Percentiles rank a stretch among this genome's conserved stretches.
These are phyloP conservation scores for Thomomys bottae DNA, from an alignment of 2,113 vertebrate genomes.

Conservation along the genomic window DNA sequence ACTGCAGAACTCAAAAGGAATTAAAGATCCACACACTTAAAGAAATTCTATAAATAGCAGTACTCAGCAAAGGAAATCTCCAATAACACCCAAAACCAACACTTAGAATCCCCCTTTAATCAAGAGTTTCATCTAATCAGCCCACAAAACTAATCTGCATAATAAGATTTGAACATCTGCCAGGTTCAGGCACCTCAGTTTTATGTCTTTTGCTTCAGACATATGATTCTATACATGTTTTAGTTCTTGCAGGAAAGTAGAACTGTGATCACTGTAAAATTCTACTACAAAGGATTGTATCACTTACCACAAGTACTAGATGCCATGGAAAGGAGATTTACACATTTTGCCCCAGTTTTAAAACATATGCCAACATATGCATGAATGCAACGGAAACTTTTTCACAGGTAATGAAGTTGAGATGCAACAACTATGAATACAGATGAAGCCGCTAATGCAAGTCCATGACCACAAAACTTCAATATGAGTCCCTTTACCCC, in stretches of 20 bases:
- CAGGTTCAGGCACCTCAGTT: constrained; percentile 64
- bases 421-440: not conserved
- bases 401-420: constrained; percentile 10
- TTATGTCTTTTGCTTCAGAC: constrained; percentile 25
- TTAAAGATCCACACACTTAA: constrained; percentile 73
- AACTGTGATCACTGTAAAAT: not conserved
- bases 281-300: not conserved
- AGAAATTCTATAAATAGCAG: constrained; percentile 84
- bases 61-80: constrained; percentile 81
- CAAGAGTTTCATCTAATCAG: constrained; percentile 82
- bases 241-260: not conserved
- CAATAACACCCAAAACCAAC: constrained; percentile 73
- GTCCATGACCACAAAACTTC: not conserved
- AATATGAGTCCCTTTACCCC: not conserved
- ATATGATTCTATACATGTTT: not conserved
- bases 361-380: not conserved
- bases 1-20: constrained; percentile 84
- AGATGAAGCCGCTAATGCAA: not conserved
- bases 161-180: constrained; percentile 79
- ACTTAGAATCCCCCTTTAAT: constrained; percentile 79
- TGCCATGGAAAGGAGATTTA: not conserved
- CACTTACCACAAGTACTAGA: not conserved
- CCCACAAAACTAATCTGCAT: constrained; percentile 78
- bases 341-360: not conserved
- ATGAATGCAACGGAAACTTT: not conserved